A percentile compares a stretch with the other conserved stretches of the same genome.
Evolutionary conservation across 30 jellyfish, hydroid and myxozoan genomes (phyloP).

Genomic region (Cassiopea andromeda): DNA sequence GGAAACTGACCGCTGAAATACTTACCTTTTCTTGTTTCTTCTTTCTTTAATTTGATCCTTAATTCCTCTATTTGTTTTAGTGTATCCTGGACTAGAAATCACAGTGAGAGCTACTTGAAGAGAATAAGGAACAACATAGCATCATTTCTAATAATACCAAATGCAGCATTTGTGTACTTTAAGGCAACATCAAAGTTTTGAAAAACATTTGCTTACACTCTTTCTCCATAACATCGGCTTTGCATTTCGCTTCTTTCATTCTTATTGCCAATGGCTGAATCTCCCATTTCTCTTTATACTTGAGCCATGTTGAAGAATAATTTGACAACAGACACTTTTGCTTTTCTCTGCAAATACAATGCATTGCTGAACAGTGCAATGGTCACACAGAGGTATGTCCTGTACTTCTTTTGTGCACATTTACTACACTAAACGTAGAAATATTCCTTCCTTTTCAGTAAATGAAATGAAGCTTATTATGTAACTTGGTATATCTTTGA

Average conservation of each 20-base stretch:
- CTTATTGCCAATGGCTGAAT: slow-evolving; percentile 17
- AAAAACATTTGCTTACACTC: background rate
- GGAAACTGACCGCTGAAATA: too few relatives aligned
- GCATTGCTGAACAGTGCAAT: too few relatives aligned
- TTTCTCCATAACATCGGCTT: background rate
- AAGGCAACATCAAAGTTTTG: too few relatives aligned
- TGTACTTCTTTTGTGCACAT: too few relatives aligned
- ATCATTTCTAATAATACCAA: too few relatives aligned
- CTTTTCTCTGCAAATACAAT: background rate
- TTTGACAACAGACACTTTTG: slow-evolving; percentile 1
- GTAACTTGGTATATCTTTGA: too few relatives aligned
- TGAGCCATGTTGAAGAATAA: slow-evolving; percentile 11
- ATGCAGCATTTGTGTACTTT: too few relatives aligned
- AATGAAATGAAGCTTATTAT: too few relatives aligned
- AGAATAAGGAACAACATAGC: too few relatives aligned
- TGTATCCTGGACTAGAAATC: background rate
- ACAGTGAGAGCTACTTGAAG: background rate
- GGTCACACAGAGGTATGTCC: too few relatives aligned
- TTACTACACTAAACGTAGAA: too few relatives aligned
- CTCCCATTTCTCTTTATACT: slow-evolving; percentile 9
- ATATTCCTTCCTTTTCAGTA: too few relatives aligned
- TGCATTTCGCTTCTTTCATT: background rate
- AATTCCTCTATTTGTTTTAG: background rate
- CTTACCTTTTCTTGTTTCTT: background rate
- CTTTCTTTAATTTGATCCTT: background rate